phyloP scores from a whole-genome alignment of 2,113 vertebrate species.

The Sapayoa aenigma region DNA sequence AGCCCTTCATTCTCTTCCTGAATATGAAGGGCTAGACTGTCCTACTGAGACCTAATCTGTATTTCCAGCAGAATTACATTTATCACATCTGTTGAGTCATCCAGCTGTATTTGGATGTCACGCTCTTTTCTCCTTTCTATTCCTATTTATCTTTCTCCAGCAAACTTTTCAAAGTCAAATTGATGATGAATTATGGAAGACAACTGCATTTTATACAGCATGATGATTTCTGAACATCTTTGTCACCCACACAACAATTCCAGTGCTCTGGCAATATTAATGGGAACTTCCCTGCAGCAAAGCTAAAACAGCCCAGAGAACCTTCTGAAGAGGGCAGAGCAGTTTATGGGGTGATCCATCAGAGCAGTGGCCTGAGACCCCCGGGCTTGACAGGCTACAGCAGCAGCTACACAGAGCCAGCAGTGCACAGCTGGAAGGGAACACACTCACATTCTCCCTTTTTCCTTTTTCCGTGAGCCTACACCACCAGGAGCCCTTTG shows the following conservation, averaged over 20 bases:
- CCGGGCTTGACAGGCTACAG: background rate
- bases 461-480: background rate
- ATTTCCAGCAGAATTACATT: background rate
- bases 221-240: background rate
- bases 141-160: background rate
- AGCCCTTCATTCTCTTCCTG: background rate
- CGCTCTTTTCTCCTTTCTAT: background rate
- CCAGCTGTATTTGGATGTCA: background rate
- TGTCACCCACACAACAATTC: background rate
- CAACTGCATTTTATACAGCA: background rate
- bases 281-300: background rate
- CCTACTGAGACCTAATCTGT: background rate
- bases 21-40: background rate
- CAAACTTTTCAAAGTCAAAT: background rate
- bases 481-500: background rate
- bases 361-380: background rate
- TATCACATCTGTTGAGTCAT: background rate
- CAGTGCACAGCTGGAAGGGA: rapidly evolving
- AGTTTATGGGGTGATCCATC: background rate
- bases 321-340: background rate
- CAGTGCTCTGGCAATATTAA: background rate
- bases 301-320: background rate
- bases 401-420: background rate
- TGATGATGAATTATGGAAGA: background rate
- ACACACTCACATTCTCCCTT: rapidly evolving